Conservation (phyloP, 2,113 vertebrate species). For the Sinosuthora webbiana region DNA sequence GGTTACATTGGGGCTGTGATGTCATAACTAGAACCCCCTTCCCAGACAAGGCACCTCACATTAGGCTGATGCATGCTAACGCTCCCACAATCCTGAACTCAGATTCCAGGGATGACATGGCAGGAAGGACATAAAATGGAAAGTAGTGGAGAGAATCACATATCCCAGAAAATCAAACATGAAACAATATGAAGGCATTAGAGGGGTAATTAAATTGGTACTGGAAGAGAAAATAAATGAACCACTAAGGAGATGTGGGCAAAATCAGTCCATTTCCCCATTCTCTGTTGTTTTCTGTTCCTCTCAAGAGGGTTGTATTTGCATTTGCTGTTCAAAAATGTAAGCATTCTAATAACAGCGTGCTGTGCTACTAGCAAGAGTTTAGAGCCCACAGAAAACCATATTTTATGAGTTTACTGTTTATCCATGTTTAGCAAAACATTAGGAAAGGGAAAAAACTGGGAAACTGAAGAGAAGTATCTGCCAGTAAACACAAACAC, state of each 20-base stretch:
- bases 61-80: background rate
- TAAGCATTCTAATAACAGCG: accelerated
- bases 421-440: background rate
- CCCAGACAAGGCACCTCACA: background rate
- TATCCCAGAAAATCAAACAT: background rate
- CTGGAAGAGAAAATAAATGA: background rate
- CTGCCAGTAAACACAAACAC: background rate
- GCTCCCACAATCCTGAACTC: background rate
- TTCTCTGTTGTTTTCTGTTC: background rate
- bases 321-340: background rate
- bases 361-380: background rate
- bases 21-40: background rate
- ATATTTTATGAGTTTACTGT: background rate
- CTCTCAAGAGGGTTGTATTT: background rate
- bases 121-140: background rate
- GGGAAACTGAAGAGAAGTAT: background rate
- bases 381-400: background rate
- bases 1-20: accelerated
- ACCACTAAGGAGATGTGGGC: background rate
- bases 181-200: background rate
- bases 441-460: background rate
- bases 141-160: accelerated
- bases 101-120: background rate
- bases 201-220: background rate
- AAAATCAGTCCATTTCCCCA: background rate